Percentiles rank a stretch among this genome's conserved stretches.
Evolutionary conservation across 2,113 vertebrate species (phyloP).

Genomic region (Puffinus mauretanicus): DNA sequence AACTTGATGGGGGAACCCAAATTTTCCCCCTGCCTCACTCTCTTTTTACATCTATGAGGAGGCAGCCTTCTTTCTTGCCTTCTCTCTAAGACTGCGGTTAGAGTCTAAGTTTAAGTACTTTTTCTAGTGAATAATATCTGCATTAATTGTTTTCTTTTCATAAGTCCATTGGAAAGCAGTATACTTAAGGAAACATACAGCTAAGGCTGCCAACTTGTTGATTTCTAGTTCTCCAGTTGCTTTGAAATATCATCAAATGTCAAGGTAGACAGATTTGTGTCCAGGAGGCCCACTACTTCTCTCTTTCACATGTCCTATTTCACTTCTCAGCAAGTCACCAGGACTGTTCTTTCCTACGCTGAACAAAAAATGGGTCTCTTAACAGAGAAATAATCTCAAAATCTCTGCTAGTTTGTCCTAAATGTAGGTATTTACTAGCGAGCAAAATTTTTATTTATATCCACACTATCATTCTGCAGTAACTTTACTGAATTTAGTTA

Average conservation of each 20-base stretch:
- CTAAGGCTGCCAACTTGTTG: neutral
- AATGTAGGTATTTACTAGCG: neutral
- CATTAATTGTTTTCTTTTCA: neutral
- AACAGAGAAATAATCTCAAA: neutral
- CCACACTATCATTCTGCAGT: neutral
- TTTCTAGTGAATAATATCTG: neutral
- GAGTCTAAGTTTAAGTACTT: neutral
- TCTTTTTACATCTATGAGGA: neutral
- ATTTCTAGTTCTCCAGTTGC: neutral
- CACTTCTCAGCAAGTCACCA: neutral
- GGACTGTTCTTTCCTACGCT: neutral
- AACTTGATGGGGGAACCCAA: no score
- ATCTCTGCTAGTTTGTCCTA: neutral
- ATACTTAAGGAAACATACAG: neutral
- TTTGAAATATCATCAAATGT: neutral
- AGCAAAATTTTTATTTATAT: neutral
- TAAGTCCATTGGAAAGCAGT: neutral
- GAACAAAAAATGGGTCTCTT: neutral
- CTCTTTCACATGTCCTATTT: neutral
- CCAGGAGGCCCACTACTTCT: neutral
- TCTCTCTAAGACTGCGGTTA: neutral
- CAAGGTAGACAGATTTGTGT: neutral
- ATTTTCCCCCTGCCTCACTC: neutral
- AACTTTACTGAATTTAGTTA: neutral
- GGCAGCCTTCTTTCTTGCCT: neutral